Evolutionary conservation across 2,888 invertebrate species (phyloP).

Genomic region (Himalopsyche anomala): DNA sequence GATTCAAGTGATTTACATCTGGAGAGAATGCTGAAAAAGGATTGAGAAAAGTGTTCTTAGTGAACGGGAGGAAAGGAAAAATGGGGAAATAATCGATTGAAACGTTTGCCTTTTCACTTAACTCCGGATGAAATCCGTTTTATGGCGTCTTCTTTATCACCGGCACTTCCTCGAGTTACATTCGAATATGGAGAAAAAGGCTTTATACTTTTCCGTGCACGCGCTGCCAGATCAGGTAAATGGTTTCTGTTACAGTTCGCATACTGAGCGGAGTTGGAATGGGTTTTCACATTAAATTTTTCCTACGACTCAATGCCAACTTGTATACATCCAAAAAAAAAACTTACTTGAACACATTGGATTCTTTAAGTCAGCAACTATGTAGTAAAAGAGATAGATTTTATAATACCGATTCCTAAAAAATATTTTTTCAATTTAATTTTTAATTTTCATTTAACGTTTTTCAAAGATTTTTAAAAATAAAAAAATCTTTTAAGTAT

Average conservation of each 20-base stretch:
- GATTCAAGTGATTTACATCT: constrained; percentile 62
- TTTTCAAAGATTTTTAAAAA: no score
- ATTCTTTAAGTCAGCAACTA: no score
- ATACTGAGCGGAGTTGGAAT: constrained; percentile 31
- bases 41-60: constrained; percentile 48
- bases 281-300: constrained; percentile 36
- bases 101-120: constrained; percentile 66
- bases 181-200: constrained; percentile 57
- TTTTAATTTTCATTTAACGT: no score
- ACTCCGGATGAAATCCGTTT: constrained; percentile 66
- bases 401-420: no score
- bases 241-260: constrained; percentile 45
- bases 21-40: constrained; percentile 52
- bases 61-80: constrained; percentile 57
- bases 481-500: no score
- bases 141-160: constrained; percentile 65
- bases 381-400: no score
- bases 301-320: background rate
- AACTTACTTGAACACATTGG: no score
- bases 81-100: constrained; percentile 66
- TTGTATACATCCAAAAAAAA: no score
- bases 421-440: no score
- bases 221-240: constrained; percentile 39
- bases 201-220: constrained; percentile 45
- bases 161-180: constrained; percentile 59